phyloP scores from a whole-genome alignment of 2,113 vertebrate genomes.

The Oreochromis tanganicae region DNA sequence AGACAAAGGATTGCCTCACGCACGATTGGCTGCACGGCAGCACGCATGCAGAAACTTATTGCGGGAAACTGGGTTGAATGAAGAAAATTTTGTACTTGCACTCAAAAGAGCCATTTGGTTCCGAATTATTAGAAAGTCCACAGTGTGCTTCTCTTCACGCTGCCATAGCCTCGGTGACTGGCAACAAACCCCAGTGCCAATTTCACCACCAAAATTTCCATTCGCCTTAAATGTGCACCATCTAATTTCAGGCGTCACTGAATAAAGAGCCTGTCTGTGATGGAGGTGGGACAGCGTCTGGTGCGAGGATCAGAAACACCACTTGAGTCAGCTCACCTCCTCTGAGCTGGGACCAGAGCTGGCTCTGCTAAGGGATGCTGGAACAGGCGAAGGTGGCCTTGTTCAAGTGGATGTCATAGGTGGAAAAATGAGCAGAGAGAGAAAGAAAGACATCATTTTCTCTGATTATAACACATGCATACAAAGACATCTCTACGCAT shows the following conservation, averaged over 20 bases:
- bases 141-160: background rate
- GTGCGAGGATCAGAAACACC: conserved; percentile 10
- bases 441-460: background rate
- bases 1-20: background rate
- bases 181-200: background rate
- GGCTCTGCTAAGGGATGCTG: background rate
- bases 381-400: background rate
- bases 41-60: background rate
- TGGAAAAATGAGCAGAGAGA: background rate
- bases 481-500: background rate
- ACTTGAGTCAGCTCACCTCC: conserved; percentile 32
- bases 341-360: conserved; percentile 11
- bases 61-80: background rate
- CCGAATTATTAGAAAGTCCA: background rate
- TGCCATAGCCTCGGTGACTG: background rate
- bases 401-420: background rate
- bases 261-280: conserved; percentile 44
- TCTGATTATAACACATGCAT: background rate
- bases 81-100: background rate
- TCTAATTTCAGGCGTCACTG: conserved; percentile 50
- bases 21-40: background rate
- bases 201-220: conserved; percentile 26
- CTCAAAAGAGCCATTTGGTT: background rate
- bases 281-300: conserved; percentile 64
- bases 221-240: background rate